Conservation (phyloP, 2,888 invertebrate species). For the Ptychoptera albimana region DNA sequence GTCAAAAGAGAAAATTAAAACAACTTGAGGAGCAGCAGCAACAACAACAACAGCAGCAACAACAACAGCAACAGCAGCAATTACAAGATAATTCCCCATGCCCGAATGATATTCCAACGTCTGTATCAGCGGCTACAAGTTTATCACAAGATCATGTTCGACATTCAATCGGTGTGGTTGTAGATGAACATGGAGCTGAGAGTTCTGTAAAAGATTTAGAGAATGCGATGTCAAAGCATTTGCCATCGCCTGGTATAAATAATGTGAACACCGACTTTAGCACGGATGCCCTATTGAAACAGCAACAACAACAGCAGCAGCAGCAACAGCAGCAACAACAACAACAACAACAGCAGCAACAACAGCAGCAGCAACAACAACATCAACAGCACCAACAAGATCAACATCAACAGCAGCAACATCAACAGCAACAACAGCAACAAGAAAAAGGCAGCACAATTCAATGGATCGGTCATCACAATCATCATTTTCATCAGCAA, state of each 20-base stretch:
- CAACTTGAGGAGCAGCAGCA: slow-evolving; percentile 29
- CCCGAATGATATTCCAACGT: slow-evolving; percentile 13
- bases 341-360: not conserved
- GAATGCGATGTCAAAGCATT: slow-evolving; percentile 92
- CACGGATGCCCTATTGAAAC: slow-evolving; percentile 67
- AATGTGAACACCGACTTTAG: slow-evolving; percentile 76
- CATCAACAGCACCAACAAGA: not conserved
- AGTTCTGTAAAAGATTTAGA: slow-evolving; percentile 72
- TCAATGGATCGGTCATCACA: slow-evolving; percentile 71
- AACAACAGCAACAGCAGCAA: slow-evolving; percentile 10
- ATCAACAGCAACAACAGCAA: slow-evolving; percentile 15
- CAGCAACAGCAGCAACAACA: slow-evolving; percentile 2
- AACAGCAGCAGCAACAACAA: not conserved
- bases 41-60: slow-evolving; percentile 14
- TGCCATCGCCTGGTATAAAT: slow-evolving; percentile 43
- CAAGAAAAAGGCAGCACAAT: slow-evolving; percentile 48
- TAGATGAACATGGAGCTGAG: slow-evolving; percentile 27
- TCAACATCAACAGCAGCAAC: not conserved
- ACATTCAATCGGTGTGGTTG: slow-evolving; percentile 27
- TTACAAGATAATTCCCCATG: slow-evolving; percentile 13
- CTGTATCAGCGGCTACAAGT: slow-evolving; percentile 19
- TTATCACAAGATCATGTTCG: slow-evolving; percentile 27
- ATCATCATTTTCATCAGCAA: slow-evolving; percentile 35
- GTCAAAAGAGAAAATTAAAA: slow-evolving; percentile 44
- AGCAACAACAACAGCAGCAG: slow-evolving; percentile 24